Evolutionary conservation across 2,797 vertebrate species (phyloP).

Genomic region (Delichon dasypus): DNA sequence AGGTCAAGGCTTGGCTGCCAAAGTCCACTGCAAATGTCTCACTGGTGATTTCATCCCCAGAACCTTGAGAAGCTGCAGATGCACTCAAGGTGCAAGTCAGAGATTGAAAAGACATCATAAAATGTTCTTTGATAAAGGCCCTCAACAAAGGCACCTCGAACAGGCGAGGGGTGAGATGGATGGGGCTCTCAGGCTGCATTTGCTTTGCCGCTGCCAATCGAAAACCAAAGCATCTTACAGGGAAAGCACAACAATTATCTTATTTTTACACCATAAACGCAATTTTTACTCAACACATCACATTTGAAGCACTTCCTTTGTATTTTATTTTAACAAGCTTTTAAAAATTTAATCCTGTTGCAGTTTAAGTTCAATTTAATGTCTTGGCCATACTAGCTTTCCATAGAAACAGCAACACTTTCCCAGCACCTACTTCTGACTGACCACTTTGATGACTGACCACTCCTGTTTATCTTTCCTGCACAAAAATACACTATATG

Average conservation of each 20-base stretch:
- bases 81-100: not conserved
- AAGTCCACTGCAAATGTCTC: not conserved
- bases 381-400: not conserved
- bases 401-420: not conserved
- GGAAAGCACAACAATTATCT: not conserved
- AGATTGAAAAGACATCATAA: not conserved
- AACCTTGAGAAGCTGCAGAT: not conserved
- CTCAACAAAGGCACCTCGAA: not conserved
- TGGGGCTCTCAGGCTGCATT: not conserved
- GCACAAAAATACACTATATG: not conserved
- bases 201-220: not conserved
- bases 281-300: not conserved
- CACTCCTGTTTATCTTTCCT: not conserved
- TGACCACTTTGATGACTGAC: not conserved
- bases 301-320: not conserved
- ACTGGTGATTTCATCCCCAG: not conserved
- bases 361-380: not conserved
- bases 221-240: not conserved
- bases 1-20: not conserved
- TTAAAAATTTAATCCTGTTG: not conserved
- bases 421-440: not conserved
- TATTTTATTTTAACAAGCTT: not conserved
- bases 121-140: not conserved
- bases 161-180: rapidly evolving
- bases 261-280: not conserved